These are phyloP conservation scores for Sciurus carolinensis DNA, from an alignment of 2,797 vertebrate genomes.

Conservation along the genomic window DNA sequence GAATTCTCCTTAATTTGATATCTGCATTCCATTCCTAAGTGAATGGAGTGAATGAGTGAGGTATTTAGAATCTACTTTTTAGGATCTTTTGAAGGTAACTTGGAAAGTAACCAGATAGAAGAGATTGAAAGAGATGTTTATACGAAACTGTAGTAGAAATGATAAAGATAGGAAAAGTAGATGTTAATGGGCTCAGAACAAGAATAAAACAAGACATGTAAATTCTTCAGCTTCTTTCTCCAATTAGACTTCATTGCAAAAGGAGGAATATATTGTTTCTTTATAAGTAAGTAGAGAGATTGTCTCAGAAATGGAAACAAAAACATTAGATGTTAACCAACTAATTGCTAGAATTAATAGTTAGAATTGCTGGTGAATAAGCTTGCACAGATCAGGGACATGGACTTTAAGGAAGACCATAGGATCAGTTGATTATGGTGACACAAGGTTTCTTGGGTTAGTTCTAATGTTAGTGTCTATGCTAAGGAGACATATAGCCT, in stretches of 20 bases:
- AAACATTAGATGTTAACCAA: background rate
- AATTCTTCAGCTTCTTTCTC: background rate
- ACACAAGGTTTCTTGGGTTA: background rate
- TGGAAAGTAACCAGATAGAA: constrained; percentile 20
- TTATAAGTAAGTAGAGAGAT: constrained; percentile 6
- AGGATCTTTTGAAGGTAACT: background rate
- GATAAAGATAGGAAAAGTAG: background rate
- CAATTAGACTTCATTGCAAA: background rate
- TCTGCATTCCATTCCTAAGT: background rate
- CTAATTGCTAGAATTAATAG: background rate
- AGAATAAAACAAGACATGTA: background rate
- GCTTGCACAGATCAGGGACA: background rate
- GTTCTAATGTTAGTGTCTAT: background rate
- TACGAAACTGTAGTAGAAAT: background rate
- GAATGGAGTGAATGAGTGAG: background rate
- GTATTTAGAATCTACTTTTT: background rate
- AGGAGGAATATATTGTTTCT: background rate
- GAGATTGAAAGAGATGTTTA: background rate
- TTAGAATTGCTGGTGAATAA: background rate
- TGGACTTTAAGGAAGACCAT: background rate
- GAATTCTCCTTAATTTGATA: background rate
- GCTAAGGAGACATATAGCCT: background rate
- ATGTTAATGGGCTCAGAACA: background rate
- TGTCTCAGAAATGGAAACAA: constrained; percentile 1
- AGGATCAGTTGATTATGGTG: background rate